Evolutionary conservation across 2,113 vertebrate genomes (phyloP).

Genomic region (Syngnathus typhle): DNA sequence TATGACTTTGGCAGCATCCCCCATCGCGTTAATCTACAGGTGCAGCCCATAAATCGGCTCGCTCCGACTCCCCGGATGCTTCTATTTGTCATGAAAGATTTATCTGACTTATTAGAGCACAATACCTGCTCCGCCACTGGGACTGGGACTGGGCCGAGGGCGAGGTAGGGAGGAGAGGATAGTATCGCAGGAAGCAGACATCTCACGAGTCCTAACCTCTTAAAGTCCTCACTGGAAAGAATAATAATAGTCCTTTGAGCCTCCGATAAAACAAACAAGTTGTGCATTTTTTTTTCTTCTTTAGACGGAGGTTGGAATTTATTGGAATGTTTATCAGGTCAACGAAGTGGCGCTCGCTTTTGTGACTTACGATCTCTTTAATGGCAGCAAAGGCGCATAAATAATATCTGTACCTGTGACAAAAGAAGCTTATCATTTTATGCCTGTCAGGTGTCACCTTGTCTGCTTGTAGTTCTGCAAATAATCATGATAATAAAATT

Average conservation of each 20-base stretch:
- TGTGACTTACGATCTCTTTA: slow-evolving; percentile 40
- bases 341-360: not conserved
- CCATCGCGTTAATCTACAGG: slow-evolving; percentile 18
- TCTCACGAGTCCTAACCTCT: slow-evolving; percentile 33
- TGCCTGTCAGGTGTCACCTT: slow-evolving; percentile 16
- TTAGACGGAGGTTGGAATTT: not conserved
- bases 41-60: slow-evolving; percentile 29
- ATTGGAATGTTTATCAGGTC: not conserved
- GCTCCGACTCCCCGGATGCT: slow-evolving; percentile 14
- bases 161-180: slow-evolving; percentile 2
- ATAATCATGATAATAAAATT: not conserved
- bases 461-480: not conserved
- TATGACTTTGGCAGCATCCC: slow-evolving; percentile 18
- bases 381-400: slow-evolving; percentile 28
- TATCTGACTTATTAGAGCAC: slow-evolving; percentile 16
- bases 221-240: slow-evolving; percentile 24
- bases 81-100: slow-evolving; percentile 18
- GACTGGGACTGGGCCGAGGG: slow-evolving; percentile 9
- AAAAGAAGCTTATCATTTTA: slow-evolving; percentile 29
- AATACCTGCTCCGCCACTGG: not conserved
- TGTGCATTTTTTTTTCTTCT: not conserved
- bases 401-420: slow-evolving; percentile 22
- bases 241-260: not conserved
- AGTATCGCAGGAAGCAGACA: slow-evolving; percentile 14
- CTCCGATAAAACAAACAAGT: not conserved